Conservation (phyloP, 2,797 vertebrate genomes). For the Discoglossus pictus region DNA sequence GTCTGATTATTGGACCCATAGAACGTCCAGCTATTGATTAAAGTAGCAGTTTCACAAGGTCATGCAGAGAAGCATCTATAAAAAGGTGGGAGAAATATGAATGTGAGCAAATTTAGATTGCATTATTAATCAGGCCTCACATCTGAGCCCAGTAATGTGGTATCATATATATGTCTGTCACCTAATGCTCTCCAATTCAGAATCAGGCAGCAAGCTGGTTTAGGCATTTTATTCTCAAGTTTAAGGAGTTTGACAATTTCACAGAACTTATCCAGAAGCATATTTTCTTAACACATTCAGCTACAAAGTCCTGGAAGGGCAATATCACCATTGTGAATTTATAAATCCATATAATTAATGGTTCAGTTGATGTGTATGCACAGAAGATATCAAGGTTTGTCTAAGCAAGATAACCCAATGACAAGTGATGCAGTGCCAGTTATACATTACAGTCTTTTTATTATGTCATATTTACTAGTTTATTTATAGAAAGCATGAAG, state of each 20-base stretch:
- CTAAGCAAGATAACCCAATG: too few relatives aligned
- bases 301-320: too few relatives aligned
- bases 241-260: conserved; percentile 1
- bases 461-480: too few relatives aligned
- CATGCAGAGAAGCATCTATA: conserved; percentile 34
- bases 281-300: neutral
- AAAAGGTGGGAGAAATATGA: conserved; percentile 26
- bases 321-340: too few relatives aligned
- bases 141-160: conserved; percentile 25
- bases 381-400: too few relatives aligned
- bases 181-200: conserved; percentile 23
- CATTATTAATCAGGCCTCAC: conserved; percentile 44
- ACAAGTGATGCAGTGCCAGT: too few relatives aligned
- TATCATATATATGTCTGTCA: conserved; percentile 29
- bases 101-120: conserved; percentile 37
- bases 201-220: conserved; percentile 26
- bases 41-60: conserved; percentile 29
- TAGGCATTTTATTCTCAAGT: neutral
- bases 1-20: conserved; percentile 21
- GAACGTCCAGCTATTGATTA: conserved; percentile 27
- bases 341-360: too few relatives aligned
- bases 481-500: too few relatives aligned
- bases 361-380: too few relatives aligned
- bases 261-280: neutral
- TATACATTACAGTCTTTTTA: too few relatives aligned